Percentiles rank a stretch among this genome's conserved stretches.
Conservation (phyloP, 2,888 invertebrate species). For the Rotaria macrura region DNA sequence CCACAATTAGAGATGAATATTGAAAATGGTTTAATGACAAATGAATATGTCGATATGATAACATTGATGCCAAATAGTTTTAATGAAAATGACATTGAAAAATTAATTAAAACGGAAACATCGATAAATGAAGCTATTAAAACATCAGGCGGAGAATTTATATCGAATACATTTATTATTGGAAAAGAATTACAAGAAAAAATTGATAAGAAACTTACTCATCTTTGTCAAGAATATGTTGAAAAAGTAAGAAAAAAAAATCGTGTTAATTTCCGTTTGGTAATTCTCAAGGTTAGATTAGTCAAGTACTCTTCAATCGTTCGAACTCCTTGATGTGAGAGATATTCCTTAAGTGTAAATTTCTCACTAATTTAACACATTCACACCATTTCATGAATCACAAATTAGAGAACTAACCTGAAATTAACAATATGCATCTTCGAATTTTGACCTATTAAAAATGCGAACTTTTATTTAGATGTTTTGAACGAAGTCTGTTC, state of each 20-base stretch:
- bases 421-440: too few species aligned
- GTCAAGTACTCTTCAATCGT: too few species aligned
- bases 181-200: not conserved
- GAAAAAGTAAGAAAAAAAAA: not conserved
- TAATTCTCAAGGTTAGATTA: too few species aligned
- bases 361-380: too few species aligned
- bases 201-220: not conserved
- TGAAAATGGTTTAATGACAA: slow-evolving; percentile 71
- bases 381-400: too few species aligned
- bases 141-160: not conserved
- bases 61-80: slow-evolving; percentile 26
- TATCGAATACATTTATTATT: slow-evolving; percentile 14
- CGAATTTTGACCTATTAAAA: too few species aligned
- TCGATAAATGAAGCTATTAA: not conserved
- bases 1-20: slow-evolving; percentile 66
- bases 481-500: too few species aligned
- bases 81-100: slow-evolving; percentile 22
- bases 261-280: too few species aligned
- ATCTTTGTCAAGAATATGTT: not conserved
- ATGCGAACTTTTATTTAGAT: too few species aligned
- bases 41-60: slow-evolving; percentile 66
- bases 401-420: too few species aligned
- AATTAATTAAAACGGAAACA: not conserved
- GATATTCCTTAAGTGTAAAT: too few species aligned
- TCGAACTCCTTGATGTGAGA: too few species aligned